Percentiles rank a stretch among this genome's conserved stretches.
Conservation (phyloP, 2,113 vertebrate species). For the Hippocampus barbouri region DNA sequence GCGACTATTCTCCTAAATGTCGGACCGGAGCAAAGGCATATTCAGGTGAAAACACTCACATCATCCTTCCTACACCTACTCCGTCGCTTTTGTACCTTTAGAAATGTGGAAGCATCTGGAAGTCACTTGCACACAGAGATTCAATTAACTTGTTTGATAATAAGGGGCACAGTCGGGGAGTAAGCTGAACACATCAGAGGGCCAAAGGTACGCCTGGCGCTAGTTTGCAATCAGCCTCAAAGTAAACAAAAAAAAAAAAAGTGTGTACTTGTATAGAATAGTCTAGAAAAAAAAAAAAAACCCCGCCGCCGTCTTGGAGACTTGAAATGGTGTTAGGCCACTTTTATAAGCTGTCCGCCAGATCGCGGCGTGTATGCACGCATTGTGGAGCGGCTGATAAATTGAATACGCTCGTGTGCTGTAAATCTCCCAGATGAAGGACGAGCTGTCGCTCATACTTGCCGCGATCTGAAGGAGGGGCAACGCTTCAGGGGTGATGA, state of each 20-base stretch:
- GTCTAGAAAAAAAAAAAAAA: slow-evolving; percentile 7
- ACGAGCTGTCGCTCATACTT: slow-evolving; percentile 56
- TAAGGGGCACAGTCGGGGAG: slow-evolving; percentile 68
- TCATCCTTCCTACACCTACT: slow-evolving; percentile 67
- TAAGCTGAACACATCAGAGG: slow-evolving; percentile 63
- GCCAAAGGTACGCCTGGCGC: slow-evolving; percentile 64
- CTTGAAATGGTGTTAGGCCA: slow-evolving; percentile 45
- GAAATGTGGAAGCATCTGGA: slow-evolving; percentile 65
- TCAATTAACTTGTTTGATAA: slow-evolving; percentile 78
- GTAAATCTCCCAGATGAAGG: slow-evolving; percentile 71
- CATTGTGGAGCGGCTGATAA: slow-evolving; percentile 60
- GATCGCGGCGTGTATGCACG: slow-evolving; percentile 13
- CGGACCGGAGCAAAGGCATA: slow-evolving; percentile 68
- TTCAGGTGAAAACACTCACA: slow-evolving; percentile 68
- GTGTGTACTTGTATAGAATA: slow-evolving; percentile 50
- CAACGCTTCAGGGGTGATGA: slow-evolving; percentile 44
- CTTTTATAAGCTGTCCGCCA: slow-evolving; percentile 32
- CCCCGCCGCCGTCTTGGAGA: slow-evolving; percentile 21
- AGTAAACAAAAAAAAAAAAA: slow-evolving; percentile 64
- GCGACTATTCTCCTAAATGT: slow-evolving; percentile 60
- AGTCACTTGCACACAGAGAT: slow-evolving; percentile 60
- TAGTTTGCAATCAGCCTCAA: slow-evolving; percentile 71
- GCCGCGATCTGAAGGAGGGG: slow-evolving; percentile 45
- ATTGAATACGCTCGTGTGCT: slow-evolving; percentile 62
- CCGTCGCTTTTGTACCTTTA: slow-evolving; percentile 64